These are phyloP conservation scores for Cryptocephalus moraei DNA, from an alignment of 2,888 invertebrate genomes.

Conservation along the genomic window DNA sequence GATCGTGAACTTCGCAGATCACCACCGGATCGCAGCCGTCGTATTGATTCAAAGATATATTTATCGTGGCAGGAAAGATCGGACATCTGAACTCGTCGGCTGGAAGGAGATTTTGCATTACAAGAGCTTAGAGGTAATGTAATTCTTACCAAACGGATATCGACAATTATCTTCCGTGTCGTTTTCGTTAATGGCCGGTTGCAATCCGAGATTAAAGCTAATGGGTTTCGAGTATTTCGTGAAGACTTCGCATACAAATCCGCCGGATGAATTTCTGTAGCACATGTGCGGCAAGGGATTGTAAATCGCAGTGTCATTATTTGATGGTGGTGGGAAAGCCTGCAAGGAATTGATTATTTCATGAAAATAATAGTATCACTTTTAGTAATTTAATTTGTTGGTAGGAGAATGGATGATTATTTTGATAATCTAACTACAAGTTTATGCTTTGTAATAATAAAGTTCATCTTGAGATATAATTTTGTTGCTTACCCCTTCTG, in stretches of 20 bases:
- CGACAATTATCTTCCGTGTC: constrained; percentile 47
- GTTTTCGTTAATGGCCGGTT: constrained; percentile 34
- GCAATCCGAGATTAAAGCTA: constrained; percentile 43
- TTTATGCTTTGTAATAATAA: too few species aligned
- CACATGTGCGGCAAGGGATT: constrained; percentile 48
- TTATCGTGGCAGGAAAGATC: constrained; percentile 43
- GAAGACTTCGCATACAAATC: constrained; percentile 49
- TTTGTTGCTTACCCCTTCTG: not conserved
- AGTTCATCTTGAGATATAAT: too few species aligned
- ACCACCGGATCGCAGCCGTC: constrained; percentile 52
- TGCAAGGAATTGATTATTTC: constrained; percentile 3
- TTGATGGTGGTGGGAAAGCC: constrained; percentile 6
- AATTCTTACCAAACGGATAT: constrained; percentile 48
- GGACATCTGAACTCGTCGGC: constrained; percentile 48
- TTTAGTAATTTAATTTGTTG: too few species aligned
- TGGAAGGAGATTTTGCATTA: constrained; percentile 20
- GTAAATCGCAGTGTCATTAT: constrained; percentile 4
- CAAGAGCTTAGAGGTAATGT: not conserved
- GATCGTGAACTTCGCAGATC: constrained; percentile 60
- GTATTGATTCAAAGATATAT: constrained; percentile 29
- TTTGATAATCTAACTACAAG: too few species aligned
- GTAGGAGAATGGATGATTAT: too few species aligned
- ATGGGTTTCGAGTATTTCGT: constrained; percentile 45
- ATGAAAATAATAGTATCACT: too few species aligned
- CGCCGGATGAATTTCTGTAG: constrained; percentile 30